These are phyloP conservation scores for Hecatera dysodea DNA, from an alignment of 2,888 invertebrate species.

Conservation along the genomic window DNA sequence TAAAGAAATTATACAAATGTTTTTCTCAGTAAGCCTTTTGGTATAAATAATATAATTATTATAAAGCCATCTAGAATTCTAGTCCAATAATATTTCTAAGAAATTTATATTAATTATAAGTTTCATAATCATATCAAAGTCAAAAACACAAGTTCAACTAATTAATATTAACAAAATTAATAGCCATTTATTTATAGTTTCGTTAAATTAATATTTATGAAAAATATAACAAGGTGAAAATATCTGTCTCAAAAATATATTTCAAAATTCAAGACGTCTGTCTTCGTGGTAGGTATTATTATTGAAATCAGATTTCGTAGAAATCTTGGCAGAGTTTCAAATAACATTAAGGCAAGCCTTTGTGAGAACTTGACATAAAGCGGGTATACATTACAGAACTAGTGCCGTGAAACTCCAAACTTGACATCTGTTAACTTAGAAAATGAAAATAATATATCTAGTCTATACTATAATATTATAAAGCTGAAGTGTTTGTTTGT, in stretches of 20 bases:
- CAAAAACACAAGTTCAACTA: background rate
- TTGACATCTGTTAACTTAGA: background rate
- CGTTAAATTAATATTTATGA: background rate
- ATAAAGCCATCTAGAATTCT: background rate
- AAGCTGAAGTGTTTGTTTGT: no score
- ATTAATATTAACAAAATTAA: background rate
- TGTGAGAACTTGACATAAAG: constrained; percentile 15
- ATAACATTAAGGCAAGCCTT: constrained; percentile 29
- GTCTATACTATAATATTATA: no score
- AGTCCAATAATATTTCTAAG: background rate
- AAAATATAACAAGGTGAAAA: background rate
- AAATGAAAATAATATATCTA: no score
- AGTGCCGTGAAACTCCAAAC: background rate
- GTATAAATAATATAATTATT: background rate
- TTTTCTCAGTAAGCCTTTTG: background rate
- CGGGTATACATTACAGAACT: constrained; percentile 5
- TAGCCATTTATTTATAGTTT: background rate
- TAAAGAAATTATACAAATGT: background rate
- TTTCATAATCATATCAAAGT: background rate
- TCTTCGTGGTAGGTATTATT: background rate
- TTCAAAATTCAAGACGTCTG: background rate
- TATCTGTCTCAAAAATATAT: background rate
- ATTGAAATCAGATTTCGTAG: constrained; percentile 14
- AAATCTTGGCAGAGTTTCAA: constrained; percentile 43
- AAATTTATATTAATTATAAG: background rate